These are phyloP conservation scores for Limonius californicus DNA, from an alignment of 1,140 invertebrate genomes.

Conservation along the genomic window DNA sequence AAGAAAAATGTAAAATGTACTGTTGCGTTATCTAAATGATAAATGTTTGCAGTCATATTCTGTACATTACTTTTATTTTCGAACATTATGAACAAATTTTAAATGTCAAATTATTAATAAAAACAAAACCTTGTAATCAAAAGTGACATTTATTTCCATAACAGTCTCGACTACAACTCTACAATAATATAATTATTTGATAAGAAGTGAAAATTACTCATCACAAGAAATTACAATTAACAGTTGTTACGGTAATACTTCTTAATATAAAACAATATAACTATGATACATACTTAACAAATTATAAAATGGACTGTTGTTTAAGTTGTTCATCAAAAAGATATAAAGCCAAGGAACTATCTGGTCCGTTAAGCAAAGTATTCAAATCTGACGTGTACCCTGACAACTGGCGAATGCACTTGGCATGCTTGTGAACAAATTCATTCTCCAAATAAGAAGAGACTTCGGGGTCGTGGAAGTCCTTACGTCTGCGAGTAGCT, in stretches of 20 bases:
- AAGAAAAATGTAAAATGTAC: not conserved
- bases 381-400: slow-evolving; percentile 70
- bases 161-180: not conserved
- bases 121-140: no score
- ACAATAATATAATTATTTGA: no score
- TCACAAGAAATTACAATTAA: not conserved
- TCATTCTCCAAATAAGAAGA: slow-evolving; percentile 71
- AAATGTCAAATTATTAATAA: no score
- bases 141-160: not conserved
- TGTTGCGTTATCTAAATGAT: not conserved
- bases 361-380: slow-evolving; percentile 55
- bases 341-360: slow-evolving; percentile 62
- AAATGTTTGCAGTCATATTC: no score
- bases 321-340: slow-evolving; percentile 76
- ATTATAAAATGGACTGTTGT: slow-evolving; percentile 44
- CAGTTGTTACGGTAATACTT: no score
- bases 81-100: no score
- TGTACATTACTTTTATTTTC: no score
- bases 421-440: slow-evolving; percentile 65
- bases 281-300: not conserved
- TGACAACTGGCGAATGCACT: slow-evolving; percentile 62
- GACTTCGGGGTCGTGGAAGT: slow-evolving; percentile 63
- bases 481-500: slow-evolving; percentile 48
- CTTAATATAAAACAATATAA: no score
- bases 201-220: not conserved